phyloP scores from a whole-genome alignment of 2,113 vertebrate species.

The Leiothrix lutea region DNA sequence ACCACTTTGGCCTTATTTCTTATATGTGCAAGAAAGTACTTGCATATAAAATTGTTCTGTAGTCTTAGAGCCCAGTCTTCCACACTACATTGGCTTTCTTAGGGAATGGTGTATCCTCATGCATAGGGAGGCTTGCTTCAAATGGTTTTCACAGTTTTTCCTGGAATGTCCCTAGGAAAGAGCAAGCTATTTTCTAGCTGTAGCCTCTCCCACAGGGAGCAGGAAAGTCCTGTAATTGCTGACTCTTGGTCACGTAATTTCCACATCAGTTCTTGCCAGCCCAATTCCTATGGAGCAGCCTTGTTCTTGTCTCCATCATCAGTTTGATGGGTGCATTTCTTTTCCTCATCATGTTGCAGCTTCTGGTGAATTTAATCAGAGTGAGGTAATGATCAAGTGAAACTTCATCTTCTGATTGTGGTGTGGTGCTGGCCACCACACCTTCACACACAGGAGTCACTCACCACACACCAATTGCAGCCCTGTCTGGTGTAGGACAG shows the following conservation, averaged over 20 bases:
- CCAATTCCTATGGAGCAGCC: neutral
- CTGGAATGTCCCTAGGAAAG: neutral
- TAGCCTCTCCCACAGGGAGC: fast-evolving
- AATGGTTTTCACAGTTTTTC: neutral
- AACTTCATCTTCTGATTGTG: neutral
- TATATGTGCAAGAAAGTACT: neutral
- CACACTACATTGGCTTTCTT: fast-evolving
- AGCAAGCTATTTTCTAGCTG: neutral
- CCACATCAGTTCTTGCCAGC: neutral
- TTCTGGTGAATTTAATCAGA: neutral
- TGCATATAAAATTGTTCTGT: neutral
- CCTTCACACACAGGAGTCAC: neutral
- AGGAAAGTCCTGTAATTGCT: neutral
- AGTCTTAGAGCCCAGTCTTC: neutral
- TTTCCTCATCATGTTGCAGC: neutral
- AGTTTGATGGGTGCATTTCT: neutral
- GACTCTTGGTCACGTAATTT: fast-evolving
- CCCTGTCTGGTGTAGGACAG: neutral
- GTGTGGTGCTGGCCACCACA: neutral
- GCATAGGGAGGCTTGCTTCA: neutral
- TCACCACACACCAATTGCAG: neutral
- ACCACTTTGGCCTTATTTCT: neutral
- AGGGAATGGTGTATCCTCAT: fast-evolving
- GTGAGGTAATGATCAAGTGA: neutral
- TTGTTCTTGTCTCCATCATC: neutral